These are phyloP conservation scores for Trichonephila clavata DNA, from an alignment of 1,140 invertebrate genomes.

Conservation along the genomic window DNA sequence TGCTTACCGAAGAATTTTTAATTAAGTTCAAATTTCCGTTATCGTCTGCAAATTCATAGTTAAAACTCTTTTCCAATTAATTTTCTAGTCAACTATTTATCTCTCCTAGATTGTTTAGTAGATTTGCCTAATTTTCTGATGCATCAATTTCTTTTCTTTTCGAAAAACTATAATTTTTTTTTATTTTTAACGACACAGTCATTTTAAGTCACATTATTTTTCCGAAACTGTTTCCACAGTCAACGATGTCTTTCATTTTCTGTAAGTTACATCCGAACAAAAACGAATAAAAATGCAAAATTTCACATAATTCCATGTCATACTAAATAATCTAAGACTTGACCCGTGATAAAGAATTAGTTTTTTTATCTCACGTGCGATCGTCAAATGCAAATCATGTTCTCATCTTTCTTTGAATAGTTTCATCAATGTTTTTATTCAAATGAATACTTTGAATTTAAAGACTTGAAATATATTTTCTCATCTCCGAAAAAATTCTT, in stretches of 20 bases:
- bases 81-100: too few relatives aligned
- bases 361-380: neutral
- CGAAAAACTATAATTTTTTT: neutral
- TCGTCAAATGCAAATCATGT: conserved; percentile 10
- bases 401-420: neutral
- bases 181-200: neutral
- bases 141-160: neutral
- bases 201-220: too few relatives aligned
- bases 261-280: neutral
- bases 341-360: neutral
- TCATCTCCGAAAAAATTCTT: neutral
- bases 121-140: too few relatives aligned
- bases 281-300: neutral
- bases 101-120: too few relatives aligned
- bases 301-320: neutral
- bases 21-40: too few relatives aligned
- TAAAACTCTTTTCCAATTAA: too few relatives aligned
- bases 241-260: neutral
- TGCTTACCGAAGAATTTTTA: too few relatives aligned
- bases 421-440: conserved; percentile 22
- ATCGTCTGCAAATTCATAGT: too few relatives aligned
- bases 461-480: neutral
- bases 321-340: neutral
- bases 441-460: neutral
- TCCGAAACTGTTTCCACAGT: too few relatives aligned